These are phyloP conservation scores for Synanthedon tipuliformis DNA, from an alignment of 2,888 invertebrate species.

Conservation along the genomic window DNA sequence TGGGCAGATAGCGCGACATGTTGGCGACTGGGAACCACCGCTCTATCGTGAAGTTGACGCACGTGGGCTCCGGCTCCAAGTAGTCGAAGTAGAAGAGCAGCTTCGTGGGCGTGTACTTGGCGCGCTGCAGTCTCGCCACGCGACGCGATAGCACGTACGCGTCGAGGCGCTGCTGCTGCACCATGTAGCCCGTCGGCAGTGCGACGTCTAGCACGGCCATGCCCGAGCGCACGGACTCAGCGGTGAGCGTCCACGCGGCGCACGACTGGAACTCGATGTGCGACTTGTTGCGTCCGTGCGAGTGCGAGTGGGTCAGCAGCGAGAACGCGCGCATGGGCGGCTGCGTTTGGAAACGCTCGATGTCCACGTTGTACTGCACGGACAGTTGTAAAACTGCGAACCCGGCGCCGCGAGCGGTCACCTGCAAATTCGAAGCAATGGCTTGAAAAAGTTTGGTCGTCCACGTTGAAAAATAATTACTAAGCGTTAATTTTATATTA, in stretches of 20 bases:
- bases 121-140: constrained; percentile 86
- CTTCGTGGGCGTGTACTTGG: constrained; percentile 83
- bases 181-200: constrained; percentile 91
- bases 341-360: constrained; percentile 82
- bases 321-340: constrained; percentile 87
- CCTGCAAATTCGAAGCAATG: constrained; percentile 23
- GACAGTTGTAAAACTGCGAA: constrained; percentile 94
- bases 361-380: constrained; percentile 92
- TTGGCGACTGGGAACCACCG: constrained; percentile 97
- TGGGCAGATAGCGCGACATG: constrained; percentile 91
- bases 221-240: constrained; percentile 86
- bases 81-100: constrained; percentile 94
- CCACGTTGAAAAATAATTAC: no score
- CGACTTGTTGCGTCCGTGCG: constrained; percentile 93
- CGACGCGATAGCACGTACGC: constrained; percentile 83
- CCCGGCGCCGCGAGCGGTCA: constrained; percentile 93
- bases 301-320: constrained; percentile 78
- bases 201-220: constrained; percentile 89
- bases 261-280: constrained; percentile 89
- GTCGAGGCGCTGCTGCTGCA: constrained; percentile 91
- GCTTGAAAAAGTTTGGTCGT: no score
- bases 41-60: constrained; percentile 92
- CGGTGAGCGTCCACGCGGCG: constrained; percentile 86
- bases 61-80: constrained; percentile 84
- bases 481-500: no score